A percentile compares a stretch with the other conserved stretches of the same genome.
Evolutionary conservation across 1,140 invertebrate species (phyloP).

Genomic region (Orussus abietinus): DNA sequence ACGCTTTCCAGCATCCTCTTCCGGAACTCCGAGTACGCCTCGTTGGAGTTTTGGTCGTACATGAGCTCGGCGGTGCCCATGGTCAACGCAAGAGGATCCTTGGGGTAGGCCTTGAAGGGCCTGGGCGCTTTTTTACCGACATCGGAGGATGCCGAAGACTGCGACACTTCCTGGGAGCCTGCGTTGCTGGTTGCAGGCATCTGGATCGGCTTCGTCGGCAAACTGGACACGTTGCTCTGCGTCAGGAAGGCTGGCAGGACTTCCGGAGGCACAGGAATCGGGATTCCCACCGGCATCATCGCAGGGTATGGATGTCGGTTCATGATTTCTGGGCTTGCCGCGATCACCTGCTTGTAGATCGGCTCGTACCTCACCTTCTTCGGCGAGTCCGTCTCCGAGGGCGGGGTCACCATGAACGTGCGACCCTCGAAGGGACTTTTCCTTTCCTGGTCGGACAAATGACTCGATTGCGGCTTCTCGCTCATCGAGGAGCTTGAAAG

Average conservation of each 20-base stretch:
- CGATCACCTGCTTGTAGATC: conserved; percentile 14
- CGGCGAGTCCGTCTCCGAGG: conserved; percentile 33
- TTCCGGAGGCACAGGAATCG: conserved; percentile 10
- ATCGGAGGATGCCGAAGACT: conserved; percentile 3
- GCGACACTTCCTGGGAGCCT: conserved; percentile 3
- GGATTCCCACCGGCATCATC: conserved; percentile 10
- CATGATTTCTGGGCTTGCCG: too few species aligned
- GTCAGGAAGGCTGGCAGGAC: conserved; percentile 2
- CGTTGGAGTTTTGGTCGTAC: conserved; percentile 54
- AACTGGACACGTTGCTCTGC: conserved; percentile 4
- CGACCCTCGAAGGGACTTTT: conserved; percentile 25
- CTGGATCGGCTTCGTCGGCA: conserved; percentile 2
- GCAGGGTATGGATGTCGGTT: too few species aligned
- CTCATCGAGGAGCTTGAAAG: too few species aligned
- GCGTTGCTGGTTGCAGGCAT: conserved; percentile 2
- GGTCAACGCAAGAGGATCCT: conserved; percentile 61
- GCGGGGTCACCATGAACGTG: conserved; percentile 32
- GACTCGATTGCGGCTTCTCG: too few species aligned
- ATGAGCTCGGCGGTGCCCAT: conserved; percentile 50
- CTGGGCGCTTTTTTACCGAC: conserved; percentile 48
- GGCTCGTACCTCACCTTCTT: conserved; percentile 21
- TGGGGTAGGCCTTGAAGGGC: conserved; percentile 71
- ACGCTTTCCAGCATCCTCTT: conserved; percentile 64
- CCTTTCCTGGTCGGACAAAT: conserved; percentile 3
- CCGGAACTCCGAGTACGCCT: conserved; percentile 65